These are phyloP conservation scores for Anastrepha obliqua DNA, from an alignment of 1,140 invertebrate species.

Conservation along the genomic window DNA sequence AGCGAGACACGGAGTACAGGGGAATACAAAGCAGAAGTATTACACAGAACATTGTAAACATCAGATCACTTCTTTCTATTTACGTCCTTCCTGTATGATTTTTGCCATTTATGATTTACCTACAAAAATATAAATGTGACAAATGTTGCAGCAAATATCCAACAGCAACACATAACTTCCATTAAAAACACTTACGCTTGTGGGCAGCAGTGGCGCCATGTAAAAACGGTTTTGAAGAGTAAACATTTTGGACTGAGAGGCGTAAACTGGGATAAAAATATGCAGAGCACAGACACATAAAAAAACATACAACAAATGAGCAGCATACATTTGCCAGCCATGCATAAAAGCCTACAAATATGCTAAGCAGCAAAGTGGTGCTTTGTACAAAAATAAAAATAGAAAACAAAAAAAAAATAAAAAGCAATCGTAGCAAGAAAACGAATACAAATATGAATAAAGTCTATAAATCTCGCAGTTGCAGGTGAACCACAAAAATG, in stretches of 20 bases:
- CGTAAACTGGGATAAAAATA: not conserved
- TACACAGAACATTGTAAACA: too few species aligned
- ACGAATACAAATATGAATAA: constrained; percentile 7
- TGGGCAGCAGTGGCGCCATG: not conserved
- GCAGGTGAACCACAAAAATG: not conserved
- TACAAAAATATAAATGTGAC: not conserved
- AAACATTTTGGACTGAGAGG: not conserved
- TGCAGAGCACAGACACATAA: not conserved
- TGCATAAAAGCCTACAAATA: constrained; percentile 22
- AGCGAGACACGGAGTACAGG: too few species aligned
- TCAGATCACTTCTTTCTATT: too few species aligned
- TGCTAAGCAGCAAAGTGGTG: not conserved
- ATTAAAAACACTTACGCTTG: not conserved
- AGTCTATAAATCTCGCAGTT: constrained; percentile 26
- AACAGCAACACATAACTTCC: not conserved
- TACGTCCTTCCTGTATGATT: not conserved
- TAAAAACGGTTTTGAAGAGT: not conserved
- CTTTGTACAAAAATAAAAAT: not conserved
- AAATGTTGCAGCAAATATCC: not conserved
- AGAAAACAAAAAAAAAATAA: not conserved
- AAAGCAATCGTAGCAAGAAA: not conserved
- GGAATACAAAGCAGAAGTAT: too few species aligned
- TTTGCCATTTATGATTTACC: not conserved
- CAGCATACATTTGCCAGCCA: not conserved
- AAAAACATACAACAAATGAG: not conserved